phyloP scores from a whole-genome alignment of 2,113 vertebrate genomes.

The Pycnonotus jocosus region DNA sequence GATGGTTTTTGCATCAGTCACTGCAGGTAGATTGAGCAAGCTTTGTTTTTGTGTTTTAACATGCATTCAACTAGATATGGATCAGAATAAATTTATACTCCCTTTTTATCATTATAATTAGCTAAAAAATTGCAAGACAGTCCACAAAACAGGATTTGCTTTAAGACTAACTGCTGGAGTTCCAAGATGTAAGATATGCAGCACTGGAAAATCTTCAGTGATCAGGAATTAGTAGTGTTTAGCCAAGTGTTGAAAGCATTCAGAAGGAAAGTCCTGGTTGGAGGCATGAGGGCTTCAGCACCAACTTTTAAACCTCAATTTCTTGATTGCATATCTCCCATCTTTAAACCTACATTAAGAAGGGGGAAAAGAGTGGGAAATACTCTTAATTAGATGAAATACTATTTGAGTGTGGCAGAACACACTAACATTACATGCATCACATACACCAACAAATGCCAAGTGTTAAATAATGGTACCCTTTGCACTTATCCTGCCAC shows the following conservation, averaged over 20 bases:
- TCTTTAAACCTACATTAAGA: slow-evolving; percentile 79
- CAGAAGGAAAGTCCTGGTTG: slow-evolving; percentile 84
- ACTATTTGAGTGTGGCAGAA: background rate
- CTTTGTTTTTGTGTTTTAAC: slow-evolving; percentile 82
- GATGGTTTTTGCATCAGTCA: slow-evolving; percentile 90
- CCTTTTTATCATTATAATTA: slow-evolving; percentile 88
- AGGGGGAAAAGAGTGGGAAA: background rate
- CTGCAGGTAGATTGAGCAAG: slow-evolving; percentile 93
- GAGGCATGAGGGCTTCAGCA: slow-evolving; percentile 86
- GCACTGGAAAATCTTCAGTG: slow-evolving; percentile 77
- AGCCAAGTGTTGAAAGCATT: slow-evolving; percentile 82
- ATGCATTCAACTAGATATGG: slow-evolving; percentile 92
- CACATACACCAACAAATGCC: background rate
- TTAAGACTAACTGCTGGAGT: slow-evolving; percentile 80
- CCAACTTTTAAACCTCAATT: slow-evolving; percentile 89
- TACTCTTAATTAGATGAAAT: background rate
- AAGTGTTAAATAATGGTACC: background rate
- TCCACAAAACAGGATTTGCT: slow-evolving; percentile 87
- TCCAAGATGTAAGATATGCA: slow-evolving; percentile 84
- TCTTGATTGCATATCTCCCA: slow-evolving; percentile 90
- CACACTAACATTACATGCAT: background rate
- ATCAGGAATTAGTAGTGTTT: slow-evolving; percentile 80
- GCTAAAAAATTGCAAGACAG: slow-evolving; percentile 93
- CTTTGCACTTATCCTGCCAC: background rate
- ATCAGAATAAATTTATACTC: slow-evolving; percentile 85